Evolutionary conservation across 2,888 invertebrate species (phyloP), one percentile per base, ranked within the genome.

Genomic region (Chironomus riparius): DNA sequence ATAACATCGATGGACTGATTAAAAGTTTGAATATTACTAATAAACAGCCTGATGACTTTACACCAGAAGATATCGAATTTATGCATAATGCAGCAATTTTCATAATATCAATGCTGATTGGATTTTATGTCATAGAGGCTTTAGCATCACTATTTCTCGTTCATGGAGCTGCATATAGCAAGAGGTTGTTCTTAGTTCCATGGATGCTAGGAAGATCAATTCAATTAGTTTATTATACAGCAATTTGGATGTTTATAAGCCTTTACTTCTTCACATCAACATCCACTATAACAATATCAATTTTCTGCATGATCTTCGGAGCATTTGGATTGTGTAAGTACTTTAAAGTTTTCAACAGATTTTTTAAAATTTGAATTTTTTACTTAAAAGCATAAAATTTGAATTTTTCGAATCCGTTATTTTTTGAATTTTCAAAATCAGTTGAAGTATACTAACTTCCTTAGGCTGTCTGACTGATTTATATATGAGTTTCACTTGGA

Each of bases 251-350:
- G 24, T 48, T 22, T 10, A 69, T 76, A 28, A 69, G 69, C 5
- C 68, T 76, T 22, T 76, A 76, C n/a, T 69, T 76, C 12, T 76
- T 76, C 69, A 68, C 76, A 5, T 76, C 76, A 7, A 21, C 76
- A 5, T 76, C 76, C 3, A 21, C 56, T 1, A 21, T 28, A 56
- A 76, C 76, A 6, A 50, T 76, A 24, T 28, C 28, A 22, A 50
- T 76, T 13, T 50, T 56, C 38, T n/a, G 50, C 4, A 10, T 76
- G 15, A 22, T 76, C 12, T 68, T 76, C 18, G 76, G 76, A 12
- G 76, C 38, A 56, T 2, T 68, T 7, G 12, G 56, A 2, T n/a
- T 76, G 15, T 18, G 76, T 76, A 50, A 76, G 76, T 48, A n/a
- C 3, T 15, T 68, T 24, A 24, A 24, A 24, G 22, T 68, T 68